Evolutionary conservation across 2,113 vertebrate species (phyloP).

Genomic region (Strigops habroptila): DNA sequence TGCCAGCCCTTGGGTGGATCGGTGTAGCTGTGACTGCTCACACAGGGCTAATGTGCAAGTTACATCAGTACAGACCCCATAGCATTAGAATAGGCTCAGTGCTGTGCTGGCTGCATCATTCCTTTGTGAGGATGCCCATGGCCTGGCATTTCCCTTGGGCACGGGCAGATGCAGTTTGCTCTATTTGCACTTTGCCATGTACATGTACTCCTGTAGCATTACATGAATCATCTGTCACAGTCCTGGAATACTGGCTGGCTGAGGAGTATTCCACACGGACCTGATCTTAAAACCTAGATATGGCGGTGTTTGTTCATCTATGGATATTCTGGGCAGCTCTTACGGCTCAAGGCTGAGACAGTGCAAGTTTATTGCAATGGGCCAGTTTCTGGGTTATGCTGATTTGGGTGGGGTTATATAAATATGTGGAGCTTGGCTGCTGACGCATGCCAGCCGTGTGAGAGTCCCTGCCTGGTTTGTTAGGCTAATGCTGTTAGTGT

Average conservation of each 20-base stretch:
- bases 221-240: not conserved
- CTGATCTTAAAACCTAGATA: not conserved
- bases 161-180: not conserved
- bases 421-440: not conserved
- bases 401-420: not conserved
- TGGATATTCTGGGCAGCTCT: not conserved
- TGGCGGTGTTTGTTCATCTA: not conserved
- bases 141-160: not conserved
- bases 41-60: not conserved
- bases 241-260: not conserved
- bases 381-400: not conserved
- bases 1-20: not conserved
- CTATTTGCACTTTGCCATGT: fast-evolving
- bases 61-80: fast-evolving
- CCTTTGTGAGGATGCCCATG: fast-evolving
- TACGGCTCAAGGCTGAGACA: not conserved
- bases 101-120: not conserved
- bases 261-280: not conserved
- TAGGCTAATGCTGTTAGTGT: not conserved
- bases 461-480: not conserved
- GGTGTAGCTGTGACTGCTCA: not conserved
- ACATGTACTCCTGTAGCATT: fast-evolving
- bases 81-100: not conserved
- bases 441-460: not conserved
- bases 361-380: not conserved